phyloP scores from a whole-genome alignment of 2,797 vertebrate genomes.

The Nyctibius grandis region DNA sequence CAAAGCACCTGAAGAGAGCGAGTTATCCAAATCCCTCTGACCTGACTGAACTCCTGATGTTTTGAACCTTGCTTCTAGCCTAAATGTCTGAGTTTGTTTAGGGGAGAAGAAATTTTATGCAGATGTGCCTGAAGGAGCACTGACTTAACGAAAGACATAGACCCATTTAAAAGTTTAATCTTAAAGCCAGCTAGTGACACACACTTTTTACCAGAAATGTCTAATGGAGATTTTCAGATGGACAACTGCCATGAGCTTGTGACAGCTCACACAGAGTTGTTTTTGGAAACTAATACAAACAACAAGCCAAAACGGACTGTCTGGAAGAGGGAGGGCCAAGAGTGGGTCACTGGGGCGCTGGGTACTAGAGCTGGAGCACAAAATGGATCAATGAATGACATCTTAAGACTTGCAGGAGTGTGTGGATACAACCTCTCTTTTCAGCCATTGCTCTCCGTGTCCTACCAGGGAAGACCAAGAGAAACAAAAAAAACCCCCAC shows the following conservation, averaged over 20 bases:
- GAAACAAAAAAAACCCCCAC: not conserved
- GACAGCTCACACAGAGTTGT: not conserved
- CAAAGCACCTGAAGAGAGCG: not conserved
- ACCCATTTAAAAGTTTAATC: not conserved
- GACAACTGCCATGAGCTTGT: not conserved
- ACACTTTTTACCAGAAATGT: not conserved
- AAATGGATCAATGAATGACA: not conserved
- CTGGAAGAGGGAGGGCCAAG: not conserved
- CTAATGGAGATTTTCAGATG: not conserved
- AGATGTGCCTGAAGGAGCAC: not conserved
- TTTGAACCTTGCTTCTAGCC: not conserved
- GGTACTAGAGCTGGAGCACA: not conserved
- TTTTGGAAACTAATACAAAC: not conserved
- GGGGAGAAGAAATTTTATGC: not conserved
- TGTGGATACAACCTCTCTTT: not conserved
- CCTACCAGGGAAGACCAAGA: not conserved
- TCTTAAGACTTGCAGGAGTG: not conserved
- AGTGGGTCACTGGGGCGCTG: not conserved
- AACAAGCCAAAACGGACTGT: not conserved
- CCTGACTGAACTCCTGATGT: not conserved
- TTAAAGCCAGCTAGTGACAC: not conserved
- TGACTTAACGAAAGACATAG: not conserved
- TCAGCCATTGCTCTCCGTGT: not conserved
- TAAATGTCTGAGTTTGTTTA: not conserved
- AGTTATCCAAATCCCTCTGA: not conserved